A percentile compares a stretch with the other conserved stretches of the same genome.
Evolutionary conservation across 2,113 vertebrate species (phyloP).

Genomic region (Bungarus multicinctus): DNA sequence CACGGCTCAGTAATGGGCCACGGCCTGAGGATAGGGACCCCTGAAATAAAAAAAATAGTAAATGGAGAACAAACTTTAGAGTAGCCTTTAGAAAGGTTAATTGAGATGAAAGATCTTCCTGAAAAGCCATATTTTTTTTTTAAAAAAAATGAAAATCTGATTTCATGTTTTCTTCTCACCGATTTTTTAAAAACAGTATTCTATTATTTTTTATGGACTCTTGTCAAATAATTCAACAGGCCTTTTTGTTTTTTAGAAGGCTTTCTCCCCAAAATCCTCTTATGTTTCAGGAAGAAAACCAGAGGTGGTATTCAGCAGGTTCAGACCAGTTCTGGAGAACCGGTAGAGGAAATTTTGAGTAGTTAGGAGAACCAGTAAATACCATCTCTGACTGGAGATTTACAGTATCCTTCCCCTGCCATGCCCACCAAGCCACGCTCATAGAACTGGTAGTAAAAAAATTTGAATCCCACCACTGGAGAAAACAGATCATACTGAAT

Average conservation of each 20-base stretch:
- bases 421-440: too few species aligned
- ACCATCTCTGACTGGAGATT: too few species aligned
- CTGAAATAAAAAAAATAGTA: background rate
- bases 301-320: too few species aligned
- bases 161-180: background rate
- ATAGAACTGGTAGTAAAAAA: too few species aligned
- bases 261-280: background rate
- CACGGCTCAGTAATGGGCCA: too few species aligned
- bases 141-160: background rate
- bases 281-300: background rate
- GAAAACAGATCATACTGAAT: background rate
- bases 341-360: too few species aligned
- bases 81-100: background rate
- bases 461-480: too few species aligned
- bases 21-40: too few species aligned
- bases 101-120: background rate
- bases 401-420: too few species aligned
- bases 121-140: background rate
- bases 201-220: background rate
- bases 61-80: background rate
- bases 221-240: background rate
- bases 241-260: background rate
- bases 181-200: background rate
- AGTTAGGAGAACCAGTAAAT: too few species aligned
- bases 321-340: too few species aligned